phyloP scores from a whole-genome alignment of 1,140 invertebrate species.

The Nephila pilipes region DNA sequence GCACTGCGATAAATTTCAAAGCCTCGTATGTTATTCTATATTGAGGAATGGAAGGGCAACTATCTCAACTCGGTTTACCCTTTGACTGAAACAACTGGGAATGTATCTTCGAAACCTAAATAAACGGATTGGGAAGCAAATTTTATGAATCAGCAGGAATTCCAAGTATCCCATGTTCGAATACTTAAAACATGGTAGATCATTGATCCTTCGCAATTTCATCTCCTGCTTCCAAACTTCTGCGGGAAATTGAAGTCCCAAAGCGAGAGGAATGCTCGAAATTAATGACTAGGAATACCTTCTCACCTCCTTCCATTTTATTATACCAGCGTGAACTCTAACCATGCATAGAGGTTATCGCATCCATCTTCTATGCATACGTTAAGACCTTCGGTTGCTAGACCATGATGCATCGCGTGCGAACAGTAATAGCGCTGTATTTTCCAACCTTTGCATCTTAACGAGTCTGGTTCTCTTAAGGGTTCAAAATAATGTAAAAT shows the following conservation, averaged over 20 bases:
- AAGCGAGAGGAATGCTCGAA: neutral
- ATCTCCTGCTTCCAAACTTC: slow-evolving; percentile 16
- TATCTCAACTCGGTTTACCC: too few species aligned
- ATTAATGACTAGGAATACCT: slow-evolving; percentile 43
- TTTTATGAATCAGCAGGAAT: neutral
- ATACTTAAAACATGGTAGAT: neutral
- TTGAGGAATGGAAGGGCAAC: too few species aligned
- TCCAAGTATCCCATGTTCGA: neutral
- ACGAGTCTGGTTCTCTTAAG: neutral
- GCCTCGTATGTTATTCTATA: too few species aligned
- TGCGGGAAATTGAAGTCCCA: neutral
- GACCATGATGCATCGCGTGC: neutral
- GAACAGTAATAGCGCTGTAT: neutral
- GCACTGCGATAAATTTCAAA: too few species aligned
- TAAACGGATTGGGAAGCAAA: neutral
- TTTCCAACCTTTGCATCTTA: slow-evolving; percentile 14
- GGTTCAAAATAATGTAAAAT: slow-evolving; percentile 14
- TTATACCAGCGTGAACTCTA: neutral
- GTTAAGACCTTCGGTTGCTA: neutral
- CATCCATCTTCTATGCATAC: slow-evolving; percentile 8
- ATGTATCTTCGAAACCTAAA: neutral
- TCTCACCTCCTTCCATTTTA: slow-evolving; percentile 35
- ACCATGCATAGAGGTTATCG: slow-evolving; percentile 4
- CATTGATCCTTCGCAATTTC: slow-evolving; percentile 26
- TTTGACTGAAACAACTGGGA: too few species aligned